Evolutionary conservation across 2,888 invertebrate genomes (phyloP), one percentile per base, ranked within the genome.

Genomic region (Alentia gelatinosa): DNA sequence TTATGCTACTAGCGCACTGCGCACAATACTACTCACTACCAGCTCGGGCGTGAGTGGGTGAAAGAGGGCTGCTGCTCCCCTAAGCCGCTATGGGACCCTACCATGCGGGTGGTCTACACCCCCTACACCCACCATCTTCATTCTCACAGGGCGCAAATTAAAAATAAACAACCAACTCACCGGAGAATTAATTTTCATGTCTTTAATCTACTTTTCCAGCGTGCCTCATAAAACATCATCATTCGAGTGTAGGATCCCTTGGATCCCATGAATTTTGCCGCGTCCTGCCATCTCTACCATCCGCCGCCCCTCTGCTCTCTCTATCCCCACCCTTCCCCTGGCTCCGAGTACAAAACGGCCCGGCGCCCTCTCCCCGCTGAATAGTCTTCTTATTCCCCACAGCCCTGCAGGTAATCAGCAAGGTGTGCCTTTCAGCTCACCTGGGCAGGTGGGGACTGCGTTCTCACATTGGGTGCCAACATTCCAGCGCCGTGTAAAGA

Each of bases 361-460:
- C 68, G 30, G 33, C 12, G 39, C 79, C 79, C 15, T n/a, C 79
- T 79, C 79, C 79, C 79, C 12, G n/a, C 79, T 79, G 79, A 79
- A 79, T 79, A 79, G 79, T 39, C 79, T 79, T 79, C 79, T 79
- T 79, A 79, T 39, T 79, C 79, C 79, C 79, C 37, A 35, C 39
- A 26, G 79, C 39, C 79, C 79, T 35, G 79, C 23, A 79, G 79
- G 79, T 79, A 79, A 79, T 79, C 79, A 79, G 37, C 79, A 79
- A 39, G 79, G 79, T 39, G 23, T 15, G 79, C 79, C 39, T 37
- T 63, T 35, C 37, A 79, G 79, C 79, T 12, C 79, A 35, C 37
- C 37, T n/a, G 37, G 37, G 1, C 79, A 79, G 79, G 79, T 79
- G 79, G 79, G 79, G 39, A 15, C 35, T 26, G 74, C 4, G 12